Evolutionary conservation across 2,888 invertebrate genomes (phyloP).

Genomic region (Xylota sylvarum): DNA sequence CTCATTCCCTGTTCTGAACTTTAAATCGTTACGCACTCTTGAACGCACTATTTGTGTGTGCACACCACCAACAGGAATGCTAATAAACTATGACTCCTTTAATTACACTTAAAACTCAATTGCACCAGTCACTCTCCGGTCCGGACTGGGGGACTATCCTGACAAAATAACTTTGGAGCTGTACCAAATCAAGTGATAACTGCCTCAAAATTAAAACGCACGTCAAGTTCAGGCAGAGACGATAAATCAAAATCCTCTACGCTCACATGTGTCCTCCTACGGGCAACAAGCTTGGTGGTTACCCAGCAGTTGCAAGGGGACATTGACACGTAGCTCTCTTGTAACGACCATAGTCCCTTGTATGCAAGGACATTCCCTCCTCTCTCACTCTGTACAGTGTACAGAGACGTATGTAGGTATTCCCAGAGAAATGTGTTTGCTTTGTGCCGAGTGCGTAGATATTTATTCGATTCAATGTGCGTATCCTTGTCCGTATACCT

Average conservation of each 20-base stretch:
- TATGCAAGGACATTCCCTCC: conserved; percentile 34
- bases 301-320: conserved; percentile 19
- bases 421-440: conserved; percentile 51
- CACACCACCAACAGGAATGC: conserved; percentile 6
- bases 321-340: conserved; percentile 71
- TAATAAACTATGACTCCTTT: conserved; percentile 64
- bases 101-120: conserved; percentile 64
- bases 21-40: no score
- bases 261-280: conserved; percentile 37
- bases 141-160: conserved; percentile 31
- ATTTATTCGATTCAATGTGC: conserved; percentile 57
- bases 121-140: conserved; percentile 18
- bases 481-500: conserved; percentile 34
- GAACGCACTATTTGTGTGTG: no score
- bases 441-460: conserved; percentile 32
- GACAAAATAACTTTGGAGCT: conserved; percentile 67
- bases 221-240: conserved; percentile 76
- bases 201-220: conserved; percentile 78
- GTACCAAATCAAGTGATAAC: conserved; percentile 78
- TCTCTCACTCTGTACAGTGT: not conserved
- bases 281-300: conserved; percentile 55
- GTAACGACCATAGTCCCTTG: conserved; percentile 64
- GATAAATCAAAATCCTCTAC: conserved; percentile 77
- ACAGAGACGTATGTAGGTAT: conserved; percentile 15
- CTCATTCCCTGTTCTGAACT: no score